A percentile compares a stretch with the other conserved stretches of the same genome.
Conservation (phyloP, 2,113 vertebrate species). For the Galeopterus variegatus region DNA sequence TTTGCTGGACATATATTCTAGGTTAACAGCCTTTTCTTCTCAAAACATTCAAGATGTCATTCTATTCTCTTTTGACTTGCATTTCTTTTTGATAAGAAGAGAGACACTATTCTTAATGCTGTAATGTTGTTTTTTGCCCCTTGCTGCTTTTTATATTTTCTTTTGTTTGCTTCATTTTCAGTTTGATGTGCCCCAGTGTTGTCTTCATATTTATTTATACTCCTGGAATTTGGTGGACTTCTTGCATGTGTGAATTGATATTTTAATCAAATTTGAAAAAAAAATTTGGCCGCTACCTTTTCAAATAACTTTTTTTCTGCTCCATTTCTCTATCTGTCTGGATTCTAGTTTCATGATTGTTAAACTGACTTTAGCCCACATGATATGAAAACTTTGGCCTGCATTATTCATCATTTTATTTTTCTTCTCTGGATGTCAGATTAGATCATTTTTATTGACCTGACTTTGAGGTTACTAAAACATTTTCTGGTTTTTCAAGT, state of each 20-base stretch:
- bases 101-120: neutral
- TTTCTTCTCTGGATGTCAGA: neutral
- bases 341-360: neutral
- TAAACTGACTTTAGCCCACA: neutral
- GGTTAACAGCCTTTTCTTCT: neutral
- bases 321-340: neutral
- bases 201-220: neutral
- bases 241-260: neutral
- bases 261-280: neutral
- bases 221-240: neutral
- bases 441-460: neutral
- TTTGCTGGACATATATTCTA: neutral
- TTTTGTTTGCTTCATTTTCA: neutral
- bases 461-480: neutral
- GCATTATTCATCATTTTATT: neutral
- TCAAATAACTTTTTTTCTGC: neutral
- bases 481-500: neutral
- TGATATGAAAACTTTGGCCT: neutral
- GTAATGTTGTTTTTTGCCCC: neutral
- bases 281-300: neutral
- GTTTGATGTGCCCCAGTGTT: neutral
- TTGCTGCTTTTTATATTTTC: neutral
- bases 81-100: neutral
- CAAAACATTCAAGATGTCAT: neutral
- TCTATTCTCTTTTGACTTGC: neutral